Conservation (phyloP, 2,113 vertebrate species). For the Helogale parvula region DNA sequence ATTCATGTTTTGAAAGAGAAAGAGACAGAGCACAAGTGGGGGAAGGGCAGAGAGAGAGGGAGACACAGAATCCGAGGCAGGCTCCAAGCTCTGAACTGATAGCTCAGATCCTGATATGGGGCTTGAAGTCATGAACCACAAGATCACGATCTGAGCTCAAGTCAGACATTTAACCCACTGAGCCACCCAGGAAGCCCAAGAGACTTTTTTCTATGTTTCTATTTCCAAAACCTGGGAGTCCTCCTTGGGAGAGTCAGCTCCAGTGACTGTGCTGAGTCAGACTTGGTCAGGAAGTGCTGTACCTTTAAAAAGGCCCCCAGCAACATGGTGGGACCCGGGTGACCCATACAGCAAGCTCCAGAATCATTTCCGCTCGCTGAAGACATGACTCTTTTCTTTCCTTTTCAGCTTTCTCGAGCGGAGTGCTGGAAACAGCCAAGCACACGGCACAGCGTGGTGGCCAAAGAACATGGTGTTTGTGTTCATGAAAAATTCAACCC, state of each 20-base stretch:
- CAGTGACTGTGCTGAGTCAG: neutral
- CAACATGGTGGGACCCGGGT: accelerated
- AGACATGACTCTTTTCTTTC: neutral
- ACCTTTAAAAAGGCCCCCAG: neutral
- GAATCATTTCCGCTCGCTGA: neutral
- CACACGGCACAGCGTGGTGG: conserved; percentile 23
- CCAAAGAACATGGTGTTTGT: conserved; percentile 60
- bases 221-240: neutral
- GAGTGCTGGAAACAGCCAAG: neutral
- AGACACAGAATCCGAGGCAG: no score
- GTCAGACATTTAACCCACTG: no score
- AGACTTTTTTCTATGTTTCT: neutral
- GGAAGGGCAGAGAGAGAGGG: no score
- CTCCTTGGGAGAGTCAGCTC: neutral
- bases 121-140: no score
- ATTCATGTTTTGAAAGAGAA: no score
- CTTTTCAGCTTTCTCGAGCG: neutral
- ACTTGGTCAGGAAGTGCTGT: neutral
- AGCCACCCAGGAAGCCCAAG: no score
- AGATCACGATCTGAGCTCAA: no score
- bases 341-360: neutral
- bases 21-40: no score
- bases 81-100: no score
- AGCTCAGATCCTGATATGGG: no score
- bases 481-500: conserved; percentile 74